phyloP scores from a whole-genome alignment of 2,113 vertebrate genomes.

The Sinocyclocheilus grahami region DNA sequence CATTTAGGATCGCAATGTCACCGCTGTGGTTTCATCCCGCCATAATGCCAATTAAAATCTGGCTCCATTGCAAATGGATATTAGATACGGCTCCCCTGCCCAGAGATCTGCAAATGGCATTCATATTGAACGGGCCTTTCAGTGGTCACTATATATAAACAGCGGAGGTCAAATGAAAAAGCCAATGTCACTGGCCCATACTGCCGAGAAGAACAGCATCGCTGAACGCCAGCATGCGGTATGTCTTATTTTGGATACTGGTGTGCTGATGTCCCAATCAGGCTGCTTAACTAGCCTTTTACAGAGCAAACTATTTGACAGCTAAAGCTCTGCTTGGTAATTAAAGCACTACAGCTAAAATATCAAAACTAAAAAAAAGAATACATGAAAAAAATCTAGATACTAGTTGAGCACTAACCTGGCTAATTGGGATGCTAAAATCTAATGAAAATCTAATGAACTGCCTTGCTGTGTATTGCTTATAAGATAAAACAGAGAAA shows the following conservation, averaged over 20 bases:
- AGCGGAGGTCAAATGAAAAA: conserved; percentile 10
- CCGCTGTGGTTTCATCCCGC: conserved; percentile 16
- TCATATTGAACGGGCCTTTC: conserved; percentile 14
- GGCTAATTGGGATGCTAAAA: no score
- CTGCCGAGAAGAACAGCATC: neutral
- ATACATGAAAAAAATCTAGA: no score
- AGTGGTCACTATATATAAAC: conserved; percentile 40
- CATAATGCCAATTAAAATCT: conserved; percentile 31
- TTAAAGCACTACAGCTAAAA: neutral
- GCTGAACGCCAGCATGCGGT: neutral
- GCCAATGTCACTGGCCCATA: conserved; percentile 14
- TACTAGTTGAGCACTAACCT: no score
- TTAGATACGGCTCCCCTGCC: conserved; percentile 41
- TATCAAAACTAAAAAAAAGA: neutral
- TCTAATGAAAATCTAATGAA: no score
- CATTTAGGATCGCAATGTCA: conserved; percentile 38
- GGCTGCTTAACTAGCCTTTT: neutral
- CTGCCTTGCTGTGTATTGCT: no score
- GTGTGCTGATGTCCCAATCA: neutral
- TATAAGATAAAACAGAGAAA: no score
- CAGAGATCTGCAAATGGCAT: conserved; percentile 38
- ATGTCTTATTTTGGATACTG: neutral
- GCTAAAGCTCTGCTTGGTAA: neutral
- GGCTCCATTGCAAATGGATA: conserved; percentile 43
- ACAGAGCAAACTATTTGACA: neutral